phyloP scores from a whole-genome alignment of 2,888 invertebrate genomes.

The Lymantria dispar region DNA sequence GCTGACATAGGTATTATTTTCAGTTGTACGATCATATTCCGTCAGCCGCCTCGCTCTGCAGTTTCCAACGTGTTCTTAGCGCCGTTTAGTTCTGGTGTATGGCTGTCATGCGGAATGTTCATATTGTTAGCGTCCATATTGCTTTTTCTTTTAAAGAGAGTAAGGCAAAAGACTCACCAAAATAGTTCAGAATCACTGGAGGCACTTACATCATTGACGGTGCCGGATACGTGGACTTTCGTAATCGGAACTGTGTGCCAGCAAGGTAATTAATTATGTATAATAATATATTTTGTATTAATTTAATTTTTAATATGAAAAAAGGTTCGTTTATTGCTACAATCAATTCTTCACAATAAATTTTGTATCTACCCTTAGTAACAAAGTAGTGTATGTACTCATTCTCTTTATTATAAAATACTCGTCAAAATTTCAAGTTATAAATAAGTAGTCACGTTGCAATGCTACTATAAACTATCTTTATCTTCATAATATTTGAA shows the following conservation, averaged over 20 bases:
- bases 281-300: no score
- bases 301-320: no score
- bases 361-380: no score
- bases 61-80: conserved; percentile 84
- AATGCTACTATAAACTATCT: no score
- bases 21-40: conserved; percentile 83
- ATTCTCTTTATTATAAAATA: no score
- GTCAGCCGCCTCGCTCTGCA: conserved; percentile 83
- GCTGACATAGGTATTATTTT: conserved; percentile 1
- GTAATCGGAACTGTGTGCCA: conserved; percentile 83
- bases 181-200: conserved; percentile 1
- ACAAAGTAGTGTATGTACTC: no score
- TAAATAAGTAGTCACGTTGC: no score
- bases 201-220: conserved; percentile 38
- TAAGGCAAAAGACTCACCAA: conserved; percentile 6
- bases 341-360: no score
- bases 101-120: conserved; percentile 60
- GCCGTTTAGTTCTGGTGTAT: conserved; percentile 82
- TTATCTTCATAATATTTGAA: no score
- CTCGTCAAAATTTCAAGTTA: no score
- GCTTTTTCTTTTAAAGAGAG: conserved; percentile 36
- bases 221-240: conserved; percentile 76
- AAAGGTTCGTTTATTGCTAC: no score
- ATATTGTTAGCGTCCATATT: conserved; percentile 35
- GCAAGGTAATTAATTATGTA: conserved; percentile 80